Base-by-base conservation (phyloP, 2,888 invertebrate species). In the Pteria penguin region DNA sequence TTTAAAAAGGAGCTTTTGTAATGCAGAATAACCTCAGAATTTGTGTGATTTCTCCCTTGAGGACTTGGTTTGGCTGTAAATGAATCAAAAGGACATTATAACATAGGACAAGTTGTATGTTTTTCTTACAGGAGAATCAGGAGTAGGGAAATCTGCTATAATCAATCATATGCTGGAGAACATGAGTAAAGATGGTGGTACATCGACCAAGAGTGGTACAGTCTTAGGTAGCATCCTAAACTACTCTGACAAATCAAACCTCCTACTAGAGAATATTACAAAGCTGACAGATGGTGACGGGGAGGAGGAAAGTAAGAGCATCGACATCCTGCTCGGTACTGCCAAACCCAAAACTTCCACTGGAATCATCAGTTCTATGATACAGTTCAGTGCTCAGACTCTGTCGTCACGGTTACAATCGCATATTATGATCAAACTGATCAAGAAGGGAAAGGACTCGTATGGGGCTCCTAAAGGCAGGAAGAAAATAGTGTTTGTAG, bases 301-400 rank as follows among this genome's bases (percentile, higher is more conserved):
- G 14, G 81, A 81, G 1, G 36, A 79, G 27, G 78, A 82, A 4
- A 81, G 81, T 57, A 82, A 82, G 22, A 81, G 78, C 14, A 78
- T 90, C 74, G 88, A 90, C 66, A 75, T 86, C 3, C 65, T 90
- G 58, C 79, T 89, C 22, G 87, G 89, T 5, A 73, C 82, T 8
- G 52, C 68, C 32, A 79, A 74, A 76, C 81, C 76, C 11, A 83
- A 84, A 24, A 68, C 58, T 3, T 29, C 68, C n/a, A 84, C 85
- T 1, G 90, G 88, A 2, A 74, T 91, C 24, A 78, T 89, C 52
- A 88, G 85, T 66, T 87, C 91, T 1, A 86, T 84, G 81, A 88
- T 91, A n/a, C 91, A 92, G 85, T 91, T 89, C 81, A 91, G 90
- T 65, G 91, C 92, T n/a, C 92, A 92, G 86, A 92, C 92, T 0